A percentile compares a stretch with the other conserved stretches of the same genome.
phyloP scores from a whole-genome alignment of 1,140 invertebrate species.

The Hycleus phaleratus region DNA sequence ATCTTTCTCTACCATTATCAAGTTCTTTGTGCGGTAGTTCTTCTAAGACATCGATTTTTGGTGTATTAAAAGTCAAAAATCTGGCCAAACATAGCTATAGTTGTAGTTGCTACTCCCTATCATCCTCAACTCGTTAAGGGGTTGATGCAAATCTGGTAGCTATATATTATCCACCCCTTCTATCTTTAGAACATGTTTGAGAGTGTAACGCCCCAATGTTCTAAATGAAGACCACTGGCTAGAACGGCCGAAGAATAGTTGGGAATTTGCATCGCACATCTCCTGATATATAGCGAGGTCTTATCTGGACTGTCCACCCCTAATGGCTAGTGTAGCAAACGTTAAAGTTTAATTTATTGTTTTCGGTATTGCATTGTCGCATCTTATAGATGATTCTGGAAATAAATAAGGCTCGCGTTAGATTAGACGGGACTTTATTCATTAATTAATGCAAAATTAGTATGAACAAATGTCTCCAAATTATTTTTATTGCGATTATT shows the following conservation, averaged over 20 bases:
- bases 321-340: slow-evolving; percentile 33
- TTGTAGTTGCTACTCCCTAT: no score
- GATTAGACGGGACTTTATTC: no score
- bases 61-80: no score
- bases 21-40: slow-evolving; percentile 12
- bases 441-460: no score
- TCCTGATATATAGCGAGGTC: slow-evolving; percentile 31
- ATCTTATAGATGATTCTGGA: slow-evolving; percentile 33
- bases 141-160: slow-evolving; percentile 25
- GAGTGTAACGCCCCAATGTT: not conserved
- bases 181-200: slow-evolving; percentile 15
- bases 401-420: not conserved
- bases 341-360: slow-evolving; percentile 40
- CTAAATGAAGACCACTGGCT: not conserved
- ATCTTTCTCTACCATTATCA: slow-evolving; percentile 18
- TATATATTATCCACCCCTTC: slow-evolving; percentile 28
- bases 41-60: no score
- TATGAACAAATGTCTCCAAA: not conserved
- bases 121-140: slow-evolving; percentile 6
- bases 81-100: no score
- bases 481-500: not conserved
- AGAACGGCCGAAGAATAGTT: slow-evolving; percentile 7
- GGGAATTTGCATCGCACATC: slow-evolving; percentile 26
- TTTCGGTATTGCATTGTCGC: slow-evolving; percentile 36
- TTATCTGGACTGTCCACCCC: slow-evolving; percentile 38